Evolutionary conservation across 2,797 vertebrate species (phyloP).

Genomic region (Sebastes dallii): DNA sequence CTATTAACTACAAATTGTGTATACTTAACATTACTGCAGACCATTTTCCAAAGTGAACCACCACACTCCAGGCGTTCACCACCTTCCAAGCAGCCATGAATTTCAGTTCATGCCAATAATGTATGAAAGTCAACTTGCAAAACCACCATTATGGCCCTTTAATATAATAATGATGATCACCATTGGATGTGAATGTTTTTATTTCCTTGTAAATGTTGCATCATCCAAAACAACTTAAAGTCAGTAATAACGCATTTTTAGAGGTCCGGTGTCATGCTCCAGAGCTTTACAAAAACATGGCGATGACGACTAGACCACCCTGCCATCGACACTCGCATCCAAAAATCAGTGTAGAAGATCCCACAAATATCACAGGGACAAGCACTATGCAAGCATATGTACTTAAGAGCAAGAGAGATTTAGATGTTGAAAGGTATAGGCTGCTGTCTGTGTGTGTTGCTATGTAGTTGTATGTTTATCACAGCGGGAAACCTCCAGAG

Average conservation of each 20-base stretch:
- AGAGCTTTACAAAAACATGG: background rate
- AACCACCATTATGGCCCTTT: slow-evolving; percentile 29
- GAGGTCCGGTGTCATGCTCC: background rate
- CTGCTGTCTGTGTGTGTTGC: slow-evolving; percentile 43
- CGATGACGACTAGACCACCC: slow-evolving; percentile 1
- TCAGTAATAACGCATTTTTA: background rate
- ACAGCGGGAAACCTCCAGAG: slow-evolving; percentile 10
- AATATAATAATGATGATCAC: background rate
- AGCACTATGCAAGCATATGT: background rate
- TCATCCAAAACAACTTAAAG: background rate
- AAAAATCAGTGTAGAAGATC: slow-evolving; percentile 1
- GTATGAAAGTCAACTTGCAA: slow-evolving; percentile 30
- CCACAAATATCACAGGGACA: background rate
- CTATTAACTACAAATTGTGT: slow-evolving; percentile 56
- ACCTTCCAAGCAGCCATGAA: slow-evolving; percentile 32
- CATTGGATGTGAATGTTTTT: background rate
- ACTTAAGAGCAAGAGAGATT: slow-evolving; percentile 17
- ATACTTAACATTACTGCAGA: slow-evolving; percentile 37
- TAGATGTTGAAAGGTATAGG: slow-evolving; percentile 24
- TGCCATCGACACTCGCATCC: background rate
- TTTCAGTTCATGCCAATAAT: slow-evolving; percentile 24
- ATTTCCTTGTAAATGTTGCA: background rate
- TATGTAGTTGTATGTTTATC: slow-evolving; percentile 54
- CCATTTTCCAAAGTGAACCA: slow-evolving; percentile 39
- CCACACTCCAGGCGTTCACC: slow-evolving; percentile 23